A percentile compares a stretch with the other conserved stretches of the same genome.
These are phyloP conservation scores for Acronicta leporina DNA, from an alignment of 2,888 invertebrate genomes.

Conservation along the genomic window DNA sequence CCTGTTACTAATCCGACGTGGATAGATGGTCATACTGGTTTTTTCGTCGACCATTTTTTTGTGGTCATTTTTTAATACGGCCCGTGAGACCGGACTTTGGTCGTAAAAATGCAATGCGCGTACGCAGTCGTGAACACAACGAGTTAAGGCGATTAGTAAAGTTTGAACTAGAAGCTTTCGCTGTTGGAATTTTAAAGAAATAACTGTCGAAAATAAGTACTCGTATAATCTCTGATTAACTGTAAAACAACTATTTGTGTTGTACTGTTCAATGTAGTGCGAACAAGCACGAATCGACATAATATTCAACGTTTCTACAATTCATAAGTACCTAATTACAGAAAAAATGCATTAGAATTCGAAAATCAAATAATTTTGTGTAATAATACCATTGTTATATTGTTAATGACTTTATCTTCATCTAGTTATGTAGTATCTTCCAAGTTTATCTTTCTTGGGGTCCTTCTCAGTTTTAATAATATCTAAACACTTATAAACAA, in stretches of 20 bases:
- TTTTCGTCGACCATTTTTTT: slow-evolving; percentile 72
- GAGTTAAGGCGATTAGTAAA: slow-evolving; percentile 54
- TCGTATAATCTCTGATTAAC: slow-evolving; percentile 14
- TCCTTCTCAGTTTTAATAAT: slow-evolving; percentile 5
- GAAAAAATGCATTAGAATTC: too few species aligned
- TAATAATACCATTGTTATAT: too few species aligned
- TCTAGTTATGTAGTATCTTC: too few species aligned
- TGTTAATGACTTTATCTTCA: too few species aligned
- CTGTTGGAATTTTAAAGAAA: slow-evolving; percentile 45
- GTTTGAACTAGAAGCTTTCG: slow-evolving; percentile 51
- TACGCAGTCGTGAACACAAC: slow-evolving; percentile 58
- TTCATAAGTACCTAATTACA: too few species aligned
- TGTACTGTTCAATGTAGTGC: neutral
- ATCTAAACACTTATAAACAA: slow-evolving; percentile 29
- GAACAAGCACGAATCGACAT: too few species aligned
- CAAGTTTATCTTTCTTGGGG: neutral
- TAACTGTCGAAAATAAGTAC: slow-evolving; percentile 42
- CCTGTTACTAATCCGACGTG: slow-evolving; percentile 67
- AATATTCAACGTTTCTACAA: too few species aligned
- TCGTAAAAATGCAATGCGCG: slow-evolving; percentile 75
- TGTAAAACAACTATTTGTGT: slow-evolving; percentile 11
- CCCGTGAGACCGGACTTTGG: slow-evolving; percentile 68
- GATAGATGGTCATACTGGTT: slow-evolving; percentile 69
- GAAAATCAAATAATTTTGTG: too few species aligned
- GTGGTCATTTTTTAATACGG: slow-evolving; percentile 66